Conservation (phyloP, 2,113 vertebrate species). For the Cromileptes altivelis region DNA sequence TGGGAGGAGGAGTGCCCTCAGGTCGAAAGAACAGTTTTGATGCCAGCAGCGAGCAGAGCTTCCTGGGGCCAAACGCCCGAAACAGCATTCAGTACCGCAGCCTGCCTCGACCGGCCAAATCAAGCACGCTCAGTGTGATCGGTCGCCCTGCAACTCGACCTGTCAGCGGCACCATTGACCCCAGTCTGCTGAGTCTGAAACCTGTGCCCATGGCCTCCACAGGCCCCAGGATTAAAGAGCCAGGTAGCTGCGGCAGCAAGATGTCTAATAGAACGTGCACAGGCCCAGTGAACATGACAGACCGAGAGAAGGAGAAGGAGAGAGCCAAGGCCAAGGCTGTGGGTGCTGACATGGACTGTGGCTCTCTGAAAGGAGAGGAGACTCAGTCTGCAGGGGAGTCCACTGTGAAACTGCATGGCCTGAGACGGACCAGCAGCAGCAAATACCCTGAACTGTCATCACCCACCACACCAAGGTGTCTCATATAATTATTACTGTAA, state of each 20-base stretch:
- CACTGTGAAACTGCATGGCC: slow-evolving; percentile 87
- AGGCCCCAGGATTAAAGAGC: slow-evolving; percentile 88
- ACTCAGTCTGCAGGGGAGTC: slow-evolving; percentile 84
- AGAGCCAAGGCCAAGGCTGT: slow-evolving; percentile 96
- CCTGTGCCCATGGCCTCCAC: slow-evolving; percentile 76
- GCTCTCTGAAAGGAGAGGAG: slow-evolving; percentile 78
- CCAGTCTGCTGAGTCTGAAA: slow-evolving; percentile 91
- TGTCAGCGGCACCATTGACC: slow-evolving; percentile 91
- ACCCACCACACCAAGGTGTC: slow-evolving; percentile 93
- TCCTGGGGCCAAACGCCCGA: slow-evolving; percentile 90
- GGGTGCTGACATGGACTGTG: slow-evolving; percentile 88
- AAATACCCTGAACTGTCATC: slow-evolving; percentile 91
- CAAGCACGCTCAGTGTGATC: slow-evolving; percentile 93
- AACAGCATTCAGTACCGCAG: slow-evolving; percentile 97
- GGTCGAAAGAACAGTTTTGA: slow-evolving; percentile 96
- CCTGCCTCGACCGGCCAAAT: slow-evolving; percentile 96
- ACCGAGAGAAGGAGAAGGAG: slow-evolving; percentile 94
- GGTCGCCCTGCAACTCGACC: slow-evolving; percentile 86
- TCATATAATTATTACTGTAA: background rate
- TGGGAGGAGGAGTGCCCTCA: slow-evolving; percentile 69
- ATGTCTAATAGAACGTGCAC: slow-evolving; percentile 75
- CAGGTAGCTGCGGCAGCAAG: slow-evolving; percentile 71
- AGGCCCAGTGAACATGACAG: slow-evolving; percentile 95
- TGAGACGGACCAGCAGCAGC: slow-evolving; percentile 85
- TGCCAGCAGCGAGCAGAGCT: slow-evolving; percentile 89